Conservation (phyloP, 2,113 vertebrate species). For the Diadophis punctatus region DNA sequence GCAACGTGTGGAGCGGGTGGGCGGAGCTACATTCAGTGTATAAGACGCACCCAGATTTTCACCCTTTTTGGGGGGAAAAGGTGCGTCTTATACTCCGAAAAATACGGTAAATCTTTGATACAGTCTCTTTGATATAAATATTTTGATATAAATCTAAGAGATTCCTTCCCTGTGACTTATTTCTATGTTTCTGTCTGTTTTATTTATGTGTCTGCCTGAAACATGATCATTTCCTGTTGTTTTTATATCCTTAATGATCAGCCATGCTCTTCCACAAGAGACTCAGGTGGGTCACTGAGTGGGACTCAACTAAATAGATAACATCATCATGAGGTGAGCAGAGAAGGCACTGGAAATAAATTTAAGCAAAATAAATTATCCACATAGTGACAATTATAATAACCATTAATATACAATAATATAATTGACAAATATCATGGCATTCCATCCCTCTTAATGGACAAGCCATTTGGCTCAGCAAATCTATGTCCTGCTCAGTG, state of each 20-base stretch:
- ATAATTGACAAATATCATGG: background rate
- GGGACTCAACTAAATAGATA: background rate
- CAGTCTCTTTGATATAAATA: too few relatives aligned
- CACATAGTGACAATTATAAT: background rate
- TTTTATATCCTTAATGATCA: background rate
- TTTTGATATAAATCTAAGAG: background rate
- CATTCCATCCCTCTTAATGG: background rate
- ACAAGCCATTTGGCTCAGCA: background rate
- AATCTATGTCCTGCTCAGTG: background rate
- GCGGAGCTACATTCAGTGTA: too few relatives aligned
- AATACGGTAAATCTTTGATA: too few relatives aligned
- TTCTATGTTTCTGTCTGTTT: background rate
- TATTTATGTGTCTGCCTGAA: background rate
- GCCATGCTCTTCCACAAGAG: background rate
- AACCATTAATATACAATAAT: background rate
- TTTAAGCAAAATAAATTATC: background rate
- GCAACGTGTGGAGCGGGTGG: too few relatives aligned
- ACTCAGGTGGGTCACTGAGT: too few relatives aligned
- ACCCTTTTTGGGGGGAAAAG: too few relatives aligned
- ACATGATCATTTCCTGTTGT: background rate
- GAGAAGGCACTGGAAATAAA: background rate
- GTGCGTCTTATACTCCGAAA: too few relatives aligned
- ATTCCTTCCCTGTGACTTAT: background rate
- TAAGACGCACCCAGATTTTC: too few relatives aligned
- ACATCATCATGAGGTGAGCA: background rate